These are phyloP conservation scores for Centropyge bicolor DNA, from an alignment of 2,797 vertebrate species.

Conservation along the genomic window DNA sequence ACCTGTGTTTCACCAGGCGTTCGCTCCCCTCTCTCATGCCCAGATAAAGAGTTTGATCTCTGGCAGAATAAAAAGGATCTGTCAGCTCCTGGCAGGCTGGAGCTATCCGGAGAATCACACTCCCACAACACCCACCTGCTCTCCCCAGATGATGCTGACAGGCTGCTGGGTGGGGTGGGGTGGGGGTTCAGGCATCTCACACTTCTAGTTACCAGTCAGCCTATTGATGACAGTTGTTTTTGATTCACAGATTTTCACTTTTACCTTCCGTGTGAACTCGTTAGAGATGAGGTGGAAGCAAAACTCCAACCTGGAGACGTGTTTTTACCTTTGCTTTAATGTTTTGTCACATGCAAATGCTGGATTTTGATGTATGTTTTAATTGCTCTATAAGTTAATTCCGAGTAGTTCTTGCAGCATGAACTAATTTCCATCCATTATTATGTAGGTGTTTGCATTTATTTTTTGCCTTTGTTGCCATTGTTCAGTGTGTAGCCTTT, in stretches of 20 bases:
- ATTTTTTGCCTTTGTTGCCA: neutral
- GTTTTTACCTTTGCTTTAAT: conserved; percentile 1
- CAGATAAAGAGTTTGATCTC: conserved; percentile 72
- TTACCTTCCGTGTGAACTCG: neutral
- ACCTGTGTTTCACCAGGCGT: conserved; percentile 72
- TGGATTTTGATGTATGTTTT: neutral
- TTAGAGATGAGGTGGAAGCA: neutral
- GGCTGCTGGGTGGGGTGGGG: neutral
- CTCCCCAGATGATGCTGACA: conserved; percentile 51
- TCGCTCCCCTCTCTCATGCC: conserved; percentile 53
- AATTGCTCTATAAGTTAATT: neutral
- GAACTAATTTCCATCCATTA: neutral
- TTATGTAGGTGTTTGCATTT: neutral
- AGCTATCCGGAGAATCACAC: conserved; percentile 51
- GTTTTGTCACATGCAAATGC: neutral
- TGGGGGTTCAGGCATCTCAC: conserved; percentile 8
- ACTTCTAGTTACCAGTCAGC: conserved; percentile 26
- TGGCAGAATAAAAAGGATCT: conserved; percentile 71
- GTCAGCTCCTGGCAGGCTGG: conserved; percentile 68
- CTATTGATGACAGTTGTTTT: conserved; percentile 10
- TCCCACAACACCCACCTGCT: conserved; percentile 63
- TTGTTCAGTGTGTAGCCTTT: neutral
- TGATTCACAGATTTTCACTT: conserved; percentile 27
- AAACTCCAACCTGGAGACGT: neutral
- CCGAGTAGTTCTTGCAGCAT: neutral